These are phyloP conservation scores for Cheilinus undulatus DNA, from an alignment of 2,113 vertebrate genomes.

Conservation along the genomic window DNA sequence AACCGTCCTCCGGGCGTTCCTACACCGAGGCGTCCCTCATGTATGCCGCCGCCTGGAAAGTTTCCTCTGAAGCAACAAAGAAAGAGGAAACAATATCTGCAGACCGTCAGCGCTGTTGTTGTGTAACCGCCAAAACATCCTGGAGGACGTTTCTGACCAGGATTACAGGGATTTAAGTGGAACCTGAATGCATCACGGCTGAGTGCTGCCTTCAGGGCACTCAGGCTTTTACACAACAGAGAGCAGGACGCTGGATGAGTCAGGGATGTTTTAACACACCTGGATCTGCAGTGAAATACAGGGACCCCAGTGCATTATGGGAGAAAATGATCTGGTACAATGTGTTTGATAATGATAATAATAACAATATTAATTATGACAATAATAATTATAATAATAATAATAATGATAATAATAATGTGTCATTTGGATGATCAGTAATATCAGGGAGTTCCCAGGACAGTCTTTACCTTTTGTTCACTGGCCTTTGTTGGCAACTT, in stretches of 20 bases:
- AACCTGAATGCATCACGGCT: constrained; percentile 41
- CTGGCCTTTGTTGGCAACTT: too few species aligned
- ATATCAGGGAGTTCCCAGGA: too few species aligned
- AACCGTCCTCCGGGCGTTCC: neutral
- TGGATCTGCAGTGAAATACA: neutral
- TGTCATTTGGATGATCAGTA: too few species aligned
- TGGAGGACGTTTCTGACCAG: constrained; percentile 12
- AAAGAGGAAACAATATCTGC: neutral
- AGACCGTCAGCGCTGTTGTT: constrained; percentile 13
- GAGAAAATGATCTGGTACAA: too few species aligned
- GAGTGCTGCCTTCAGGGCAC: constrained; percentile 50
- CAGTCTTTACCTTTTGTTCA: too few species aligned
- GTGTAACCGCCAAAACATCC: constrained; percentile 21
- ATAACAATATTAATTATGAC: too few species aligned
- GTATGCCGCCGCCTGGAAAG: neutral
- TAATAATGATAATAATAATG: too few species aligned
- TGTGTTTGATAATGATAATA: too few species aligned
- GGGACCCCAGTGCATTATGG: constrained; percentile 19
- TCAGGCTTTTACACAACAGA: constrained; percentile 29
- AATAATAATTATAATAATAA: too few species aligned
- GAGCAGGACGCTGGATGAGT: constrained; percentile 9
- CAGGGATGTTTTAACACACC: neutral
- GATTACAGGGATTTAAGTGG: constrained; percentile 37
- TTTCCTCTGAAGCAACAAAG: constrained; percentile 24
- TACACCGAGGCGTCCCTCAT: neutral